phyloP scores from a whole-genome alignment of 2,888 invertebrate genomes.

The Drosophila stalkeri region DNA sequence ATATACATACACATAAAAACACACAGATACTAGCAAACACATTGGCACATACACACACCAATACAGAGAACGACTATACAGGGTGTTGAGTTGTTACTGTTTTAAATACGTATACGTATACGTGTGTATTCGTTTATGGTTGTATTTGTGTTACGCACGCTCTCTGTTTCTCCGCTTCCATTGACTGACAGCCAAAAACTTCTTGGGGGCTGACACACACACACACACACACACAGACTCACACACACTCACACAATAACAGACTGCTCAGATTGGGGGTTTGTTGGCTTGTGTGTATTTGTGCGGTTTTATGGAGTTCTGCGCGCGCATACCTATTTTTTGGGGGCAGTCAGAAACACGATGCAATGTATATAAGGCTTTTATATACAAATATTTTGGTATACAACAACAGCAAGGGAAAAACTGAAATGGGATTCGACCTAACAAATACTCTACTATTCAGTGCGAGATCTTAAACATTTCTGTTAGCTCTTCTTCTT shows the following conservation, averaged over 20 bases:
- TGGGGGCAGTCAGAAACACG: conserved; percentile 38
- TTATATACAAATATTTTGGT: conserved; percentile 61
- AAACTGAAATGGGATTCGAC: neutral
- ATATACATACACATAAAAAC: conserved; percentile 55
- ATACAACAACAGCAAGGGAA: conserved; percentile 55
- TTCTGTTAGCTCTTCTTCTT: neutral
- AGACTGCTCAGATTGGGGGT: conserved; percentile 45
- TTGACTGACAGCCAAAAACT: conserved; percentile 80
- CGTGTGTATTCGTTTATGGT: neutral
- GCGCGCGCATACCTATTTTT: conserved; percentile 75
- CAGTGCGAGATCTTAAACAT: neutral
- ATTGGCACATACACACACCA: conserved; percentile 9
- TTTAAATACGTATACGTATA: conserved; percentile 13
- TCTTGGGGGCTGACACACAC: conserved; percentile 73
- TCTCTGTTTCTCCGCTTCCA: conserved; percentile 72
- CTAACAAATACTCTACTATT: conserved; percentile 8
- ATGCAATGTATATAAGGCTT: conserved; percentile 18
- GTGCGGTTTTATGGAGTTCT: conserved; percentile 70
- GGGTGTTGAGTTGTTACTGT: conserved; percentile 64
- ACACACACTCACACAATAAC: conserved; percentile 17
- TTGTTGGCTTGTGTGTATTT: conserved; percentile 41
- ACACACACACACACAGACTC: conserved; percentile 31
- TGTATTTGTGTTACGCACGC: conserved; percentile 48
- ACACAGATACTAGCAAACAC: conserved; percentile 17
- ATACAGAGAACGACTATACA: conserved; percentile 48